Evolutionary conservation across 1,140 invertebrate species (phyloP).

Genomic region (Tetranychus cinnabarinus): DNA sequence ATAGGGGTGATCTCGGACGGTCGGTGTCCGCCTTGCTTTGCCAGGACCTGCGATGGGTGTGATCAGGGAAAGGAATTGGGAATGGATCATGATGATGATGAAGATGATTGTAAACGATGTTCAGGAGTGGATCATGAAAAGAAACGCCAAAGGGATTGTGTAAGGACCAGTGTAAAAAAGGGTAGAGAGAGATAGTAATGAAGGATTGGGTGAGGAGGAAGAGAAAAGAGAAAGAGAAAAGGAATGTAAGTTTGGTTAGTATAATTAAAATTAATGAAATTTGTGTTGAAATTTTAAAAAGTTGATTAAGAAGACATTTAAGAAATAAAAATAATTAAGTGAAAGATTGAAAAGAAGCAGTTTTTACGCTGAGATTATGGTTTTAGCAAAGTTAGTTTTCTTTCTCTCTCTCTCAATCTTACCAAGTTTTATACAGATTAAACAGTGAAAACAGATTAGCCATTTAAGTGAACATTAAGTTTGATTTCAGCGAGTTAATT

Average conservation of each 20-base stretch:
- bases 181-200: not conserved
- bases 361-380: not conserved
- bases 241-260: not conserved
- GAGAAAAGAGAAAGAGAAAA: not conserved
- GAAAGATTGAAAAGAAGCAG: not conserved
- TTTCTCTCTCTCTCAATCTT: not conserved
- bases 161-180: too few species aligned
- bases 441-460: not conserved
- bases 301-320: not conserved
- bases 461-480: not conserved
- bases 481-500: not conserved
- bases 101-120: not conserved
- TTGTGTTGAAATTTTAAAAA: not conserved
- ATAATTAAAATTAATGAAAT: not conserved
- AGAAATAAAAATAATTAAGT: not conserved
- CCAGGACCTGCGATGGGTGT: not conserved
- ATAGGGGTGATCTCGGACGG: slow-evolving; percentile 1
- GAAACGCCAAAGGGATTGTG: too few species aligned
- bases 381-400: not conserved
- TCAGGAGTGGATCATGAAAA: too few species aligned
- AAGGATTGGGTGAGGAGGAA: not conserved
- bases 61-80: too few species aligned
- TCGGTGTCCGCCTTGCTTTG: not conserved
- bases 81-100: not conserved
- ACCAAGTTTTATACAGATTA: not conserved